phyloP scores from a whole-genome alignment of 2,113 vertebrate species.

The Silurus glanis region DNA sequence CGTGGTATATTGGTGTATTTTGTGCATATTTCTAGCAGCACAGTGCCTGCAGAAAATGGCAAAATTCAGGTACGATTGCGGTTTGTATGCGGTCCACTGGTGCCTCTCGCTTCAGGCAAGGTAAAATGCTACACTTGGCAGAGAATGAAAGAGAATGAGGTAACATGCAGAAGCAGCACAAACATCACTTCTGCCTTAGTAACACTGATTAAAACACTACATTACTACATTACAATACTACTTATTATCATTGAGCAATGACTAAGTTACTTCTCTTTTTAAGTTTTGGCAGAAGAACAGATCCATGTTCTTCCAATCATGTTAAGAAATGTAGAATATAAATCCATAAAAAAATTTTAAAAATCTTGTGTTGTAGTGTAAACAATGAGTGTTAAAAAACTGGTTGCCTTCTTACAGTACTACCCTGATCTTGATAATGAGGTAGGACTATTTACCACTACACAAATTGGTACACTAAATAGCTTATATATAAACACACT shows the following conservation, averaged over 20 bases:
- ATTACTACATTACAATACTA: background rate
- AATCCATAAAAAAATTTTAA: background rate
- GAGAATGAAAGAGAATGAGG: background rate
- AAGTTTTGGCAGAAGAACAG: background rate
- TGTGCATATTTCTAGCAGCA: background rate
- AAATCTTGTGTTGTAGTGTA: background rate
- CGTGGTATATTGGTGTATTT: constrained; percentile 9
- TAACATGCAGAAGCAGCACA: background rate
- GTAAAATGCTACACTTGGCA: background rate
- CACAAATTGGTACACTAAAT: background rate
- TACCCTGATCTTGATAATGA: background rate
- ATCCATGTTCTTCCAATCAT: background rate
- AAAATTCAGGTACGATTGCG: background rate
- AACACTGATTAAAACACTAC: background rate
- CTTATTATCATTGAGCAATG: background rate
- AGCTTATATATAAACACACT: background rate
- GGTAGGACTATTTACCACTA: background rate
- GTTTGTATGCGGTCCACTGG: background rate
- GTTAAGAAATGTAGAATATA: background rate
- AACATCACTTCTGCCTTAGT: background rate
- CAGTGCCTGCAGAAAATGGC: background rate
- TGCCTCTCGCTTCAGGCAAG: background rate
- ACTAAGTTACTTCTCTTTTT: background rate
- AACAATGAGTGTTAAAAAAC: background rate
- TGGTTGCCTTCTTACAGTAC: background rate